phyloP scores from a whole-genome alignment of 2,113 vertebrate species.

The Phyllostomus hastatus region DNA sequence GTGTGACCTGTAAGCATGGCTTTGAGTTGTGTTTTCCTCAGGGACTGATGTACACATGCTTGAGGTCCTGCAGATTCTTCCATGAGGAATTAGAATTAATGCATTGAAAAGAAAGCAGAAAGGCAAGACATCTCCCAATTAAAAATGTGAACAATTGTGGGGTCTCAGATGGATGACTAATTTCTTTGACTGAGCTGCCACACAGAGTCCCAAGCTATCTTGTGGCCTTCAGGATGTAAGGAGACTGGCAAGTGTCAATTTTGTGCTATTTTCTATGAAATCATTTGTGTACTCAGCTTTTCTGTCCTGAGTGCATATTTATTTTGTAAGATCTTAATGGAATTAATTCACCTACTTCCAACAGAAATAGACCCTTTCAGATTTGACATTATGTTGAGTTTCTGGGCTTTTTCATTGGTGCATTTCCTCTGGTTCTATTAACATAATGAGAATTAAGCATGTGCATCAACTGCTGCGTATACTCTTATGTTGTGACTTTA shows the following conservation, averaged over 20 bases:
- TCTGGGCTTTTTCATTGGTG: neutral
- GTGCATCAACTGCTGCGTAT: neutral
- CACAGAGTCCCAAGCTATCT: neutral
- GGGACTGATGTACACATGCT: neutral
- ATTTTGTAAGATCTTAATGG: neutral
- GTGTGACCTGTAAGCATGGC: rapidly evolving
- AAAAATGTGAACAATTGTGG: neutral
- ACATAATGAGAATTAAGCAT: conserved; percentile 7
- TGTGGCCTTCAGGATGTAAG: neutral
- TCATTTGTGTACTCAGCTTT: neutral
- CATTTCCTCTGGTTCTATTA: conserved; percentile 25
- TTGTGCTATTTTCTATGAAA: neutral
- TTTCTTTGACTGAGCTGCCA: neutral
- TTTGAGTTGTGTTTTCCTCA: neutral
- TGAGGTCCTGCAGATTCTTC: neutral
- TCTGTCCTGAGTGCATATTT: neutral
- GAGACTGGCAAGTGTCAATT: neutral
- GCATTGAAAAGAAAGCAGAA: neutral
- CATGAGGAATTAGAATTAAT: neutral
- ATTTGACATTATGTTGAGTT: neutral
- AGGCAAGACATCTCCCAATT: neutral
- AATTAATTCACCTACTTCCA: conserved; percentile 15
- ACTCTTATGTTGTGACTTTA: conserved; percentile 2
- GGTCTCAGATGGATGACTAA: neutral
- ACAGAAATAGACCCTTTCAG: neutral